Conservation (phyloP, 2,888 invertebrate species). For the Patella ulyssiponensis region DNA sequence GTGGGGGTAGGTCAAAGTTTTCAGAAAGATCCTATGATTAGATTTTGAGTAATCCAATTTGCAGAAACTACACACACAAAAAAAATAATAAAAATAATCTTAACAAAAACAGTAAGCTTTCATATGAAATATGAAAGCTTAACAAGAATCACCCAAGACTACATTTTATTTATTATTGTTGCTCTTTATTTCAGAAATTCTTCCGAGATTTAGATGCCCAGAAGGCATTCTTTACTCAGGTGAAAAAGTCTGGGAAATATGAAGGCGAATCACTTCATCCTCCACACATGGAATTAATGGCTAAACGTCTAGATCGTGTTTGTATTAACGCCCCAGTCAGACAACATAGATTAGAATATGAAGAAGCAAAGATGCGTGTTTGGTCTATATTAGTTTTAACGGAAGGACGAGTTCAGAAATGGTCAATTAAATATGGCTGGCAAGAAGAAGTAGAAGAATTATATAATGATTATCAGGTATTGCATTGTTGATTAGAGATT, state of each 20-base stretch:
- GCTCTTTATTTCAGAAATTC: conserved; percentile 80
- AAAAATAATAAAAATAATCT: too few relatives aligned
- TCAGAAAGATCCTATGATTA: too few relatives aligned
- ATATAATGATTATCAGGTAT: conserved; percentile 66
- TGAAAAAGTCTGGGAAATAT: conserved; percentile 80
- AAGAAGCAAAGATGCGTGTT: conserved; percentile 77
- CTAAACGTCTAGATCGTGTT: conserved; percentile 75
- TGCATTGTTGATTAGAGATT: background rate
- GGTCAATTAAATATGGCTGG: conserved; percentile 90
- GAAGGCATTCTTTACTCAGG: conserved; percentile 84
- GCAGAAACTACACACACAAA: too few relatives aligned
- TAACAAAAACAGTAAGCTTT: too few relatives aligned
- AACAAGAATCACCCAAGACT: too few relatives aligned
- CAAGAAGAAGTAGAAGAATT: conserved; percentile 63
- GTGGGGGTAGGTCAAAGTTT: too few relatives aligned
- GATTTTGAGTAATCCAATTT: too few relatives aligned
- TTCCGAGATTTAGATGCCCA: conserved; percentile 87
- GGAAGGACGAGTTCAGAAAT: conserved; percentile 88
- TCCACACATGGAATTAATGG: conserved; percentile 87
- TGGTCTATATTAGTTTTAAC: conserved; percentile 92
- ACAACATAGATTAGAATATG: conserved; percentile 66
- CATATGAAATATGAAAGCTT: too few relatives aligned
- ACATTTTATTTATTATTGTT: too few relatives aligned
- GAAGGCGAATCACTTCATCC: conserved; percentile 79
- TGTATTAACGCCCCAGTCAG: conserved; percentile 83